Base-by-base conservation (phyloP, 2,797 vertebrate genomes). In the Nannoperca obscura region DNA sequence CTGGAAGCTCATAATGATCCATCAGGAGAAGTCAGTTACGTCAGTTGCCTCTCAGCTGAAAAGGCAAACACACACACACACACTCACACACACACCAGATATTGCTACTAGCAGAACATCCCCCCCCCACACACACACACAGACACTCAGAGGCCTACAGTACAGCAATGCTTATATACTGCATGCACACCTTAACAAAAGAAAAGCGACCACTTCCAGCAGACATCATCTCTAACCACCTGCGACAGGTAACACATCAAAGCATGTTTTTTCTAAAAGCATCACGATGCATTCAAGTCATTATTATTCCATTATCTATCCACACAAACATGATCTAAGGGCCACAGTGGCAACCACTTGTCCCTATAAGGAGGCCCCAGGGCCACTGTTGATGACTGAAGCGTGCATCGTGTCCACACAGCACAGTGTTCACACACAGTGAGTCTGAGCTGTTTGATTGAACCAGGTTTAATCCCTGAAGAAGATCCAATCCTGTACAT, bases 1-100 rank as follows among this genome's bases (percentile, higher is more conserved):
- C 83, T 88, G 83, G 88, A 84, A 91, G 82, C 84, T 86, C 4
- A 32, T 84, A 89, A 85, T 47, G 83, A 83, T 86, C 88, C 85
- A 86, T 83, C 82, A 82, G 70, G 71, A 84, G 50, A 17, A 55
- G 73, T 44, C 81, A 85, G 80, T 82, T 71, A 71, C 83, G 83
- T 83, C 54, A 62, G 83, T 85, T 82, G 75, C 74, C 87, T 86
- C 82, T 82, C 55, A 79, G 76, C 72, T 71, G 74, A 61, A 34
- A 12, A 73, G 78, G 54, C 36, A 17, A 71, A 74, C 40, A 61
- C 34, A 34, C 34, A 17, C 75, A 74, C 40, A 44, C 55, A 71
- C 63, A 68, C 85, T 71, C 60, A 17, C 32, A 34, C 32, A 17
- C 75, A 74, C 40, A 61, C 74, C 75, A 72, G 87, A 91, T 90